phyloP scores from a whole-genome alignment of 2,113 vertebrate species.

The Rhadina sibilatrix region DNA sequence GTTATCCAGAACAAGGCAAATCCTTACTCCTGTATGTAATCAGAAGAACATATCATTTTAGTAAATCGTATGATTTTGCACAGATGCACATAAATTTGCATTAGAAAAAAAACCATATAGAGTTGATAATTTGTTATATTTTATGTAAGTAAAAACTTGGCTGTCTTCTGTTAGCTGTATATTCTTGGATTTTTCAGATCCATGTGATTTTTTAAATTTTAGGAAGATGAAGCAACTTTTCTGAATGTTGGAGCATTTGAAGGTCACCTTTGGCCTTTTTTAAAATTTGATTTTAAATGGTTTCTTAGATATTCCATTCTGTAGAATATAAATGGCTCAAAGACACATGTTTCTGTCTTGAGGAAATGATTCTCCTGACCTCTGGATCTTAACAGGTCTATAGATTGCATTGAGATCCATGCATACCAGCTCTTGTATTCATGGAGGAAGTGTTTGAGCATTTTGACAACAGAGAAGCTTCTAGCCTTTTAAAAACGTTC shows the following conservation, averaged over 20 bases:
- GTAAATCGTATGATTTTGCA: background rate
- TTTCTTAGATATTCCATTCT: background rate
- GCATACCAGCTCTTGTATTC: background rate
- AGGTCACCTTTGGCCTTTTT: background rate
- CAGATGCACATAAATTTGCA: background rate
- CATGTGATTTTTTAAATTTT: background rate
- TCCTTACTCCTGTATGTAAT: background rate
- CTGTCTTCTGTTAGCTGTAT: background rate
- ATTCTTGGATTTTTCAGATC: background rate
- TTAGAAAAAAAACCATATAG: background rate
- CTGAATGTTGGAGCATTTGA: background rate
- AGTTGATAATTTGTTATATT: background rate
- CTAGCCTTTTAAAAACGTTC: background rate
- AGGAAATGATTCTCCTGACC: background rate
- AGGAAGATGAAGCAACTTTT: background rate
- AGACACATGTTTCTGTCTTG: background rate
- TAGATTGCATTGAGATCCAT: background rate
- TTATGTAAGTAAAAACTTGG: background rate
- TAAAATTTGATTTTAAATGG: background rate
- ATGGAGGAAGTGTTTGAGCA: background rate
- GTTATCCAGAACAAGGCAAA: background rate
- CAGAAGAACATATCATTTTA: background rate
- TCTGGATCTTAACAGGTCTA: background rate
- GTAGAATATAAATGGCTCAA: background rate
- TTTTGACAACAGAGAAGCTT: background rate